Percentiles rank a stretch among this genome's conserved stretches.
Evolutionary conservation across 2,797 vertebrate genomes (phyloP).

Genomic region (Argyrosomus regius): DNA sequence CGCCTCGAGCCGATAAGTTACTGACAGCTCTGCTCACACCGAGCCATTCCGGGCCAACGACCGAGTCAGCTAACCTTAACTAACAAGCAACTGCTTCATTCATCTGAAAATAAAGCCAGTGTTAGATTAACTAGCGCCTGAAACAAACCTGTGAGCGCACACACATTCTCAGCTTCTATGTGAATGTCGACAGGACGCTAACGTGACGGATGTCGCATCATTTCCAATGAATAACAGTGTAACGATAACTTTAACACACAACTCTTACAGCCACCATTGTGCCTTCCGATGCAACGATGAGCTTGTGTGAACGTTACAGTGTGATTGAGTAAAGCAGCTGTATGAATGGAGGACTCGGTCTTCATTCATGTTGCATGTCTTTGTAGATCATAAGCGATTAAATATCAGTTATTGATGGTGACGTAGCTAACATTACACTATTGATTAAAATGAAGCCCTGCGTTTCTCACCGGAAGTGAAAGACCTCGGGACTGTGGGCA

Average conservation of each 20-base stretch:
- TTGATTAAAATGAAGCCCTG: no score
- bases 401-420: neutral
- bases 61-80: neutral
- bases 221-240: neutral
- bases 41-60: neutral
- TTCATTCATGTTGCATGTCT: neutral
- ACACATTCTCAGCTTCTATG: no score
- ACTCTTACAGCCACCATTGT: fast-evolving
- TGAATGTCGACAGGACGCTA: neutral
- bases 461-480: neutral
- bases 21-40: conserved; percentile 4
- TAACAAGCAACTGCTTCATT: neutral
- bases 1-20: conserved; percentile 41
- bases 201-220: neutral
- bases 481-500: no score
- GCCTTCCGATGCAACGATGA: fast-evolving
- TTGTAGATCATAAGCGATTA: neutral
- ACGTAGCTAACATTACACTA: neutral
- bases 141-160: fast-evolving
- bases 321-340: neutral
- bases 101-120: fast-evolving
- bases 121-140: neutral
- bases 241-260: neutral
- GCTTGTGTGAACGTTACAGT: neutral
- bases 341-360: neutral